phyloP scores from a whole-genome alignment of 2,797 vertebrate genomes.

The Eulemur albifrons region DNA sequence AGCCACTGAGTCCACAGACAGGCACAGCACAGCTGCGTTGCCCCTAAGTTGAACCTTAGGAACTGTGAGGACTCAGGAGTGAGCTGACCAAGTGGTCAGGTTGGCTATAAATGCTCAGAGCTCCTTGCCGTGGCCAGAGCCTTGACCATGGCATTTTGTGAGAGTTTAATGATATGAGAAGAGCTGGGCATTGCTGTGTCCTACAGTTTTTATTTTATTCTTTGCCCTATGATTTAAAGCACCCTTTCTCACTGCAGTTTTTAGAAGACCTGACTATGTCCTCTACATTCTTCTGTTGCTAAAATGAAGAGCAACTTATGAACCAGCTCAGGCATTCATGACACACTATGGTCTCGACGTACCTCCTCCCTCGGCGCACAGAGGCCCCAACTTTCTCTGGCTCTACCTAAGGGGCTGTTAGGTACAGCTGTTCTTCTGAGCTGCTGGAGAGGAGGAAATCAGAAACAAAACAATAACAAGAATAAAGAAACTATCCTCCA shows the following conservation, averaged over 20 bases:
- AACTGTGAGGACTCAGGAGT: not conserved
- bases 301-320: not conserved
- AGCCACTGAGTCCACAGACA: not conserved
- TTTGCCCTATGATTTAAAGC: not conserved
- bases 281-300: not conserved
- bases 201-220: not conserved
- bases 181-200: not conserved
- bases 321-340: not conserved
- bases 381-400: not conserved
- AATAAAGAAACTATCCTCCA: not conserved
- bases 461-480: slow-evolving; percentile 37
- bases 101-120: not conserved
- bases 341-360: not conserved
- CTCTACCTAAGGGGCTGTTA: not conserved
- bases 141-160: not conserved
- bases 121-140: not conserved
- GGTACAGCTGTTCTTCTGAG: not conserved
- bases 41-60: not conserved
- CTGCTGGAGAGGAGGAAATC: slow-evolving; percentile 14
- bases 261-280: not conserved
- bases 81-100: not conserved
- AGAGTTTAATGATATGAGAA: not conserved
- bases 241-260: not conserved
- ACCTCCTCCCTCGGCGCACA: not conserved
- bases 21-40: not conserved